These are phyloP conservation scores for Aethes cnicana DNA, from an alignment of 2,888 invertebrate genomes.

Conservation along the genomic window DNA sequence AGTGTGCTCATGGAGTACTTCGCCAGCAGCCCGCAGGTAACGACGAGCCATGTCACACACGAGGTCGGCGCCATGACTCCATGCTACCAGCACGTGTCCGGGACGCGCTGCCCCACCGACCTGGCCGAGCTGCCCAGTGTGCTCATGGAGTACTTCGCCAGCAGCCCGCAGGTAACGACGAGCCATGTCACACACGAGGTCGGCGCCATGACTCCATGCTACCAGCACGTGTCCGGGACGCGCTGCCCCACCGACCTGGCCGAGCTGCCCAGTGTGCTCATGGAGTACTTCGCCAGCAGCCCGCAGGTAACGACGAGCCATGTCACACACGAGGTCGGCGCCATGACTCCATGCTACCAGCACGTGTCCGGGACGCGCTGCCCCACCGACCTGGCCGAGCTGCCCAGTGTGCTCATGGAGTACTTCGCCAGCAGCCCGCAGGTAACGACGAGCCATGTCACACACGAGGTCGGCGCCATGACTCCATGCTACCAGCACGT, in stretches of 20 bases:
- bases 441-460: too few relatives aligned
- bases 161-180: constrained; percentile 87
- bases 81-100: constrained; percentile 99
- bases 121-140: constrained; percentile 99
- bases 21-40: constrained; percentile 91
- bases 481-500: too few relatives aligned
- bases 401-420: too few relatives aligned
- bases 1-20: constrained; percentile 99
- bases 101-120: constrained; percentile 97
- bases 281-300: constrained; percentile 98
- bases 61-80: constrained; percentile 99
- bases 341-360: too few relatives aligned
- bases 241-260: constrained; percentile 98
- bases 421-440: too few relatives aligned
- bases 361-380: too few relatives aligned
- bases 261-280: constrained; percentile 98
- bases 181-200: constrained; percentile 87
- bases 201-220: constrained; percentile 99
- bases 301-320: constrained; percentile 82
- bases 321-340: neutral
- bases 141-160: constrained; percentile 98
- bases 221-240: constrained; percentile 99
- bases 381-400: too few relatives aligned
- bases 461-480: neutral
- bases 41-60: constrained; percentile 73